Evolutionary conservation across 1,140 invertebrate genomes (phyloP).

Genomic region (Macrotrachela quadricornifera): DNA sequence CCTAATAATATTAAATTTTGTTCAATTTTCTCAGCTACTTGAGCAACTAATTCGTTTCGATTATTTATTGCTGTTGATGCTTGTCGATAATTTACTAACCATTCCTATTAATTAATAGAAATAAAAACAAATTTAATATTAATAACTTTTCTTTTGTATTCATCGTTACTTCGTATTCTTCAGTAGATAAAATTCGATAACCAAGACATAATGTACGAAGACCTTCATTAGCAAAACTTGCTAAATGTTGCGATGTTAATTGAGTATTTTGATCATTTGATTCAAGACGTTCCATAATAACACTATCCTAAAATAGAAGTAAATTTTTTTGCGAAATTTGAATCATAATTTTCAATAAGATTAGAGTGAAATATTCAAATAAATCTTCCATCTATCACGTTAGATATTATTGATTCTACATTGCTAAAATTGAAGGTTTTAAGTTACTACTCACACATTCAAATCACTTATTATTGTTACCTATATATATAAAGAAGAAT

Average conservation of each 20-base stretch:
- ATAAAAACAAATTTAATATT: neutral
- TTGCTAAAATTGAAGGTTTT: too few relatives aligned
- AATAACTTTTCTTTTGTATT: neutral
- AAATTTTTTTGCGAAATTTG: too few relatives aligned
- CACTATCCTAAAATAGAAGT: slow-evolving; percentile 32
- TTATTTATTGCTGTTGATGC: slow-evolving; percentile 48
- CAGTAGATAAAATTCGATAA: slow-evolving; percentile 47
- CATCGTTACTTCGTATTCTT: slow-evolving; percentile 43
- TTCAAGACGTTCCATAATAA: slow-evolving; percentile 54
- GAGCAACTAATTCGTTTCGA: slow-evolving; percentile 55
- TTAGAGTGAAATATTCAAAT: too few relatives aligned
- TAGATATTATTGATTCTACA: too few relatives aligned
- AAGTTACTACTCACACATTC: too few relatives aligned
- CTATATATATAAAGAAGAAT: too few relatives aligned
- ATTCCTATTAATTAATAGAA: slow-evolving; percentile 32
- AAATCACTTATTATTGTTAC: too few relatives aligned
- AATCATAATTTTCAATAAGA: too few relatives aligned
- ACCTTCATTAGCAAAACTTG: slow-evolving; percentile 65
- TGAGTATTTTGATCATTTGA: slow-evolving; percentile 17
- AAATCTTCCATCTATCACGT: too few relatives aligned
- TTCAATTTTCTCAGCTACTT: slow-evolving; percentile 11
- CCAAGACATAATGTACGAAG: slow-evolving; percentile 72
- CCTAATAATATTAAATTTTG: slow-evolving; percentile 55
- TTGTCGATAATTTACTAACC: slow-evolving; percentile 55
- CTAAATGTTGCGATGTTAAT: slow-evolving; percentile 57